phyloP scores from a whole-genome alignment of 2,113 vertebrate species.

The Periophthalmus modestus region DNA sequence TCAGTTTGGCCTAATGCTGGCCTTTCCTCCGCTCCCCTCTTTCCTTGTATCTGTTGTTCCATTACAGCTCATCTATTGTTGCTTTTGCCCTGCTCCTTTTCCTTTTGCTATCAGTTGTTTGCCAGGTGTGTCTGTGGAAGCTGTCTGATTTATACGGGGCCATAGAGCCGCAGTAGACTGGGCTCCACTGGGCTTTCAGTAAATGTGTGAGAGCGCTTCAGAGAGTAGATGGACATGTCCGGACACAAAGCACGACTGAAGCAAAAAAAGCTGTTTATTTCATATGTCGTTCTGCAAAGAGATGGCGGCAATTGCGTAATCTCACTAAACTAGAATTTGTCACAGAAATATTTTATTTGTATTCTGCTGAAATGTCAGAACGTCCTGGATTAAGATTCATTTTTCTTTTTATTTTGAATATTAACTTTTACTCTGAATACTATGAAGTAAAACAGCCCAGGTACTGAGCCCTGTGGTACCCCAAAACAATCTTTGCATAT shows the following conservation, averaged over 20 bases:
- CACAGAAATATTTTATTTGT: neutral
- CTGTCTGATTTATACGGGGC: constrained; percentile 66
- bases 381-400: neutral
- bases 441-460: neutral
- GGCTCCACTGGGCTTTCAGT: constrained; percentile 31
- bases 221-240: neutral
- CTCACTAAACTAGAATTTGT: neutral
- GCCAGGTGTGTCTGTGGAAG: constrained; percentile 65
- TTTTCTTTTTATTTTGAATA: neutral
- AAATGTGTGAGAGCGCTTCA: constrained; percentile 15
- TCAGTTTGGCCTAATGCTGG: constrained; percentile 31
- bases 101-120: constrained; percentile 63
- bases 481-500: neutral
- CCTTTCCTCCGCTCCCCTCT: constrained; percentile 32
- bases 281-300: neutral
- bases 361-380: neutral
- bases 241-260: neutral
- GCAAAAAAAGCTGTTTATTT: neutral
- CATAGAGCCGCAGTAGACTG: constrained; percentile 45
- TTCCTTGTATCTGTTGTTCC: constrained; percentile 61
- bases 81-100: constrained; percentile 47
- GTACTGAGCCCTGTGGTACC: neutral
- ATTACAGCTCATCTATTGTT: constrained; percentile 60
- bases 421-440: neutral
- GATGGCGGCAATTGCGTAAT: neutral